phyloP scores from a whole-genome alignment of 2,797 vertebrate species.

The Chlorospingus flavigularis region DNA sequence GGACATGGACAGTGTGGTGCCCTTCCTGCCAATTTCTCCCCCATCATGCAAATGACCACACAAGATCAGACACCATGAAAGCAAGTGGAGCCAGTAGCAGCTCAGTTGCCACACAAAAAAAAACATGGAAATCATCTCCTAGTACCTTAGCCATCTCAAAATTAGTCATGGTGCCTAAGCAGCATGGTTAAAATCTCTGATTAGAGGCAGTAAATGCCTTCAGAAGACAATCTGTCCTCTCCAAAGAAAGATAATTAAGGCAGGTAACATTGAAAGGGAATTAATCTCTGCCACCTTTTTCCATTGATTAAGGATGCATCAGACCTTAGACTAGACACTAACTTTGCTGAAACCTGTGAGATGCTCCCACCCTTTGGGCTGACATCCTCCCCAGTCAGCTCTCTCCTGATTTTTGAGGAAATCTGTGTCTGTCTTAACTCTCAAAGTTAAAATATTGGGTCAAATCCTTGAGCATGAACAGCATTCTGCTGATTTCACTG shows the following conservation, averaged over 20 bases:
- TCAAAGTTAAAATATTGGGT: background rate
- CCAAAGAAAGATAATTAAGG: background rate
- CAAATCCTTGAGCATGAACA: background rate
- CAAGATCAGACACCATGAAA: background rate
- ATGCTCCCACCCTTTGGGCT: background rate
- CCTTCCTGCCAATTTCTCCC: background rate
- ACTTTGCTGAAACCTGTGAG: background rate
- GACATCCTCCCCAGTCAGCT: background rate
- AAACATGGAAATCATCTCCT: background rate
- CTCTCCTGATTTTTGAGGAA: background rate
- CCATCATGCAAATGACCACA: background rate
- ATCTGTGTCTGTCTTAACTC: background rate
- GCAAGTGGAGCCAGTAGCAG: background rate
- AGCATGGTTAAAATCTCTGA: background rate
- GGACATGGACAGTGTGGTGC: background rate
- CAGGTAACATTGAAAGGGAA: background rate
- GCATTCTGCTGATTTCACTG: rapidly evolving
- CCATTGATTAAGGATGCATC: background rate
- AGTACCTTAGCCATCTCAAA: background rate
- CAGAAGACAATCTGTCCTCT: background rate
- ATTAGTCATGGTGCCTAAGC: background rate
- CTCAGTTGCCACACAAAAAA: background rate
- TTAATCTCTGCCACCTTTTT: background rate
- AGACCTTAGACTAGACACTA: background rate
- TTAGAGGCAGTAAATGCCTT: background rate